Percentiles rank a stretch among this genome's conserved stretches.
phyloP scores from a whole-genome alignment of 2,888 invertebrate species.

The Ennomos quercinarius region DNA sequence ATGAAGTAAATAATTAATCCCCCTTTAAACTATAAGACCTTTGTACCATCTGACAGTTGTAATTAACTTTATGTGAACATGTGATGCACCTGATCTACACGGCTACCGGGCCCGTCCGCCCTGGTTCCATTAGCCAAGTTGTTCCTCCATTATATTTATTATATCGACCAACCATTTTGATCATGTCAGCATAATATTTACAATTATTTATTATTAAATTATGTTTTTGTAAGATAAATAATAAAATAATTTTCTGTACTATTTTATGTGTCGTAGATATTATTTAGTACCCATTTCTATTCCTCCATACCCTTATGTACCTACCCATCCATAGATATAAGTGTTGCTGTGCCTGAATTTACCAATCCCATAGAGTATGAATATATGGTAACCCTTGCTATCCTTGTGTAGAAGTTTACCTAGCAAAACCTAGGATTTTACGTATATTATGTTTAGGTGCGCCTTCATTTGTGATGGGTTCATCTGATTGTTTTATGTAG shows the following conservation, averaged over 20 bases:
- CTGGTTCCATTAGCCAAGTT: slow-evolving; percentile 47
- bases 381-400: neutral
- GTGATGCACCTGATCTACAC: slow-evolving; percentile 61
- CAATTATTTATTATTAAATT: slow-evolving; percentile 77
- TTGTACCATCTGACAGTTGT: slow-evolving; percentile 67
- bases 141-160: slow-evolving; percentile 65
- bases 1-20: slow-evolving; percentile 84
- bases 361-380: neutral
- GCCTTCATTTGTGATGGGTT: no score
- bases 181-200: slow-evolving; percentile 67
- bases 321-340: slow-evolving; percentile 6
- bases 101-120: slow-evolving; percentile 28
- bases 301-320: neutral
- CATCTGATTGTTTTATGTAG: no score
- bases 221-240: slow-evolving; percentile 81
- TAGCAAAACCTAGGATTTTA: no score
- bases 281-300: slow-evolving; percentile 51
- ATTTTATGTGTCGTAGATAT: slow-evolving; percentile 64
- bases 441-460: no score
- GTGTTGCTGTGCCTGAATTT: slow-evolving; percentile 1
- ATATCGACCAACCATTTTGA: slow-evolving; percentile 61
- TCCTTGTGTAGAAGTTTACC: no score
- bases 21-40: slow-evolving; percentile 69
- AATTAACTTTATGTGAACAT: slow-evolving; percentile 62
- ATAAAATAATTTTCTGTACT: slow-evolving; percentile 83